A percentile compares a stretch with the other conserved stretches of the same genome.
phyloP scores from a whole-genome alignment of 2,888 invertebrate species.

The Thera obeliscata region DNA sequence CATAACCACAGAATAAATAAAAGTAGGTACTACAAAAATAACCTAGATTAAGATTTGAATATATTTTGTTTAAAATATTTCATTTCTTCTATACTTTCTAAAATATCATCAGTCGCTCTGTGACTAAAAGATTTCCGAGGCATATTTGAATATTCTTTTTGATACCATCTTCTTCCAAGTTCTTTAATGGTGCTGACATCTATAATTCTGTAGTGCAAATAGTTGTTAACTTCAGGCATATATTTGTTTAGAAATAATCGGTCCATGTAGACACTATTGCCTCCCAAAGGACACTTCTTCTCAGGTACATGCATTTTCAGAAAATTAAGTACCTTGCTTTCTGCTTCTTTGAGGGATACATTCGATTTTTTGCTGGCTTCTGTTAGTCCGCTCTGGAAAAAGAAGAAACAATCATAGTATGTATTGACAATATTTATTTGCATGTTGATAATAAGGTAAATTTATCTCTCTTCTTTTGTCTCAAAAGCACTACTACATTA shows the following conservation, averaged over 20 bases:
- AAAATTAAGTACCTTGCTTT: slow-evolving; percentile 88
- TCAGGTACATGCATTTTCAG: slow-evolving; percentile 83
- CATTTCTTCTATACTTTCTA: slow-evolving; percentile 93
- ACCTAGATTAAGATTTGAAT: slow-evolving; percentile 69
- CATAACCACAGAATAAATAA: no score
- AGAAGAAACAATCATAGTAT: not conserved
- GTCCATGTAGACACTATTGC: slow-evolving; percentile 95
- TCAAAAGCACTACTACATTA: no score
- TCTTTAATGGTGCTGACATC: slow-evolving; percentile 97
- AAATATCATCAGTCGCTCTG: slow-evolving; percentile 92
- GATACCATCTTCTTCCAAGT: slow-evolving; percentile 91
- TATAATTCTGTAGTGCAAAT: slow-evolving; percentile 95
- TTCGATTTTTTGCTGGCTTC: slow-evolving; percentile 88
- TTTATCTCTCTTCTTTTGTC: no score
- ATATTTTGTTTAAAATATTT: slow-evolving; percentile 89
- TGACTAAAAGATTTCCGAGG: slow-evolving; percentile 88
- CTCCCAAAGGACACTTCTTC: slow-evolving; percentile 90
- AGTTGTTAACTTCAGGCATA: slow-evolving; percentile 91
- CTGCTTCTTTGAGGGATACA: slow-evolving; percentile 87
- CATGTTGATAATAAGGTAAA: no score
- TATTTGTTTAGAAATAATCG: slow-evolving; percentile 91
- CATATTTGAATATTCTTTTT: slow-evolving; percentile 78
- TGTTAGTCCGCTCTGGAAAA: slow-evolving; percentile 90
- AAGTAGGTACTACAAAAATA: not conserved
- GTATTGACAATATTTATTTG: no score